A percentile compares a stretch with the other conserved stretches of the same genome.
Evolutionary conservation across 2,797 vertebrate genomes (phyloP).

Genomic region (Trichosurus vulpecula): DNA sequence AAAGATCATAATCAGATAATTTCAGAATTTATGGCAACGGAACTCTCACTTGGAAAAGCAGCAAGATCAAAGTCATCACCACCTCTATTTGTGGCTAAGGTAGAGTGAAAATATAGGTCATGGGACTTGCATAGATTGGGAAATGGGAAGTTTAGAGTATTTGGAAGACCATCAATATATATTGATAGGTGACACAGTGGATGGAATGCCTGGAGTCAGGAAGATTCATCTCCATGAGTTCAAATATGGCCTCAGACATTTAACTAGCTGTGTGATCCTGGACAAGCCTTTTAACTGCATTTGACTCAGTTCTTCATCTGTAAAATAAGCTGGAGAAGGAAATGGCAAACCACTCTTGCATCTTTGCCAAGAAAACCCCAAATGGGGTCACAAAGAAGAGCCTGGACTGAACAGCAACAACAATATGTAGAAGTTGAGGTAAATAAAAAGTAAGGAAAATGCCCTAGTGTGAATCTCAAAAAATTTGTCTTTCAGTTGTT

Average conservation of each 20-base stretch:
- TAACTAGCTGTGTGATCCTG: background rate
- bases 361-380: background rate
- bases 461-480: background rate
- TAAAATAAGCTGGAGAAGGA: background rate
- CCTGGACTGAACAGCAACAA: too few relatives aligned
- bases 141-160: background rate
- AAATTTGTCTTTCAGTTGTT: background rate
- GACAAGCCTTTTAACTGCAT: background rate
- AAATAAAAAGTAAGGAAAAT: background rate
- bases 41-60: background rate
- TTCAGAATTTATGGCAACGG: background rate
- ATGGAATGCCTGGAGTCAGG: background rate
- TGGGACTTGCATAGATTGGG: background rate
- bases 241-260: background rate
- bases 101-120: background rate
- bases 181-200: background rate
- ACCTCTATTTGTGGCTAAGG: background rate
- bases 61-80: background rate
- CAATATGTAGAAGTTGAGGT: background rate
- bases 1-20: background rate
- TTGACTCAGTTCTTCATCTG: background rate
- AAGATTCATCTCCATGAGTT: background rate
- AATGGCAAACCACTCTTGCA: background rate
- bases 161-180: background rate
- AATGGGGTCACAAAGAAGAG: background rate